Evolutionary conservation across 2,888 invertebrate species (phyloP).

Genomic region (Ernsta delagoae): DNA sequence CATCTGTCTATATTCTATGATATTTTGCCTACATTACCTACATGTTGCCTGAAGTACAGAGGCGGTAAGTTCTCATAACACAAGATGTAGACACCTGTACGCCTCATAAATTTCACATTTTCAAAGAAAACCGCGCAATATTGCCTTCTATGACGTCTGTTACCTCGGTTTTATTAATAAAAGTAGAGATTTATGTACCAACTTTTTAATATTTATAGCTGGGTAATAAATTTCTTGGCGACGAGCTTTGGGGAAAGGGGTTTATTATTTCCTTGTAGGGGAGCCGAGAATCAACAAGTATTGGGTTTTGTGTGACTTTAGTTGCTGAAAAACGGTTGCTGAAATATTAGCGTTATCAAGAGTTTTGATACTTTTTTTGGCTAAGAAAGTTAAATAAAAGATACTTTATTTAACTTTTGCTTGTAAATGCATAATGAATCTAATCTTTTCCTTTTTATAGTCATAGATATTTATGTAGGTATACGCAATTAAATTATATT

Average conservation of each 20-base stretch:
- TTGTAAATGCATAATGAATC: no score
- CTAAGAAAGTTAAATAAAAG: no score
- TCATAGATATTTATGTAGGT: no score
- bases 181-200: conserved; percentile 77
- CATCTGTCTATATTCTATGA: no score
- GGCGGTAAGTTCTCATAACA: conserved; percentile 1
- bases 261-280: conserved; percentile 73
- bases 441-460: no score
- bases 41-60: neutral
- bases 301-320: conserved; percentile 33
- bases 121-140: conserved; percentile 50
- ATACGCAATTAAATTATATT: no score
- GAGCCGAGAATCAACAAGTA: conserved; percentile 74
- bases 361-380: no score
- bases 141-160: conserved; percentile 59
- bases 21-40: no score
- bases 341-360: conserved; percentile 4
- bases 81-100: conserved; percentile 29
- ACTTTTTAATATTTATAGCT: conserved; percentile 83
- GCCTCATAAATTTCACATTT: conserved; percentile 35
- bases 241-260: conserved; percentile 73
- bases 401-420: no score
- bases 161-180: conserved; percentile 70
- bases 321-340: conserved; percentile 24
- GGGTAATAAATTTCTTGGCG: conserved; percentile 77